Conservation (phyloP, 1,140 invertebrate genomes). For the Daktulosphaira vitifoliae region DNA sequence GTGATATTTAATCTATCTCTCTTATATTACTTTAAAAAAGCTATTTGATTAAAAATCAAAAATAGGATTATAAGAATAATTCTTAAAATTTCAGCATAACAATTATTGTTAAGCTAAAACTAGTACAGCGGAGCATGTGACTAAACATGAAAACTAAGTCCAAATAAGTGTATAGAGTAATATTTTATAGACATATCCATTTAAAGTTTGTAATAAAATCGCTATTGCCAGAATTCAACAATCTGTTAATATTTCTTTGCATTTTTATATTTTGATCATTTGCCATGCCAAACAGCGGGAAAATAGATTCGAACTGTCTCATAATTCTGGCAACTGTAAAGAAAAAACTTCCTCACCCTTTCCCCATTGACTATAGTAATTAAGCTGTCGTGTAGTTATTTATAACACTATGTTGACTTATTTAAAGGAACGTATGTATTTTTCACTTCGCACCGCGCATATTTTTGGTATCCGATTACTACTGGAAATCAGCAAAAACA, state of each 20-base stretch:
- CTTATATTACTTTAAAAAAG: too few relatives aligned
- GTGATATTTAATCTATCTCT: too few relatives aligned
- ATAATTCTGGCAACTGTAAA: slow-evolving; percentile 31
- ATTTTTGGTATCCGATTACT: slow-evolving; percentile 23
- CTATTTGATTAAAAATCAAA: too few relatives aligned
- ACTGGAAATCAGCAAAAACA: neutral
- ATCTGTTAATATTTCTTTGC: slow-evolving; percentile 32
- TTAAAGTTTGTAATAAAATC: neutral
- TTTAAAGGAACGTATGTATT: slow-evolving; percentile 21
- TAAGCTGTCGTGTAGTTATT: slow-evolving; percentile 30
- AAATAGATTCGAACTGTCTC: slow-evolving; percentile 33
- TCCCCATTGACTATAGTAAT: slow-evolving; percentile 18
- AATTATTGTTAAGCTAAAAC: too few relatives aligned
- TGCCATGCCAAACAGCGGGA: slow-evolving; percentile 29
- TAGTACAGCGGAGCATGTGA: too few relatives aligned
- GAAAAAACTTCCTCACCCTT: slow-evolving; percentile 28
- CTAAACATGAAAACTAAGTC: too few relatives aligned
- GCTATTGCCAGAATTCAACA: slow-evolving; percentile 17
- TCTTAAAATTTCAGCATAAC: too few relatives aligned
- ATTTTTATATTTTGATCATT: slow-evolving; percentile 29
- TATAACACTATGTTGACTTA: slow-evolving; percentile 31
- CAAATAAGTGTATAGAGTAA: too few relatives aligned
- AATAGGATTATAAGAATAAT: too few relatives aligned
- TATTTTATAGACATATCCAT: too few relatives aligned
- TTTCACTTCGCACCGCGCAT: neutral